Conservation (phyloP, 2,888 invertebrate genomes). For the Drosophila multiciliata region DNA sequence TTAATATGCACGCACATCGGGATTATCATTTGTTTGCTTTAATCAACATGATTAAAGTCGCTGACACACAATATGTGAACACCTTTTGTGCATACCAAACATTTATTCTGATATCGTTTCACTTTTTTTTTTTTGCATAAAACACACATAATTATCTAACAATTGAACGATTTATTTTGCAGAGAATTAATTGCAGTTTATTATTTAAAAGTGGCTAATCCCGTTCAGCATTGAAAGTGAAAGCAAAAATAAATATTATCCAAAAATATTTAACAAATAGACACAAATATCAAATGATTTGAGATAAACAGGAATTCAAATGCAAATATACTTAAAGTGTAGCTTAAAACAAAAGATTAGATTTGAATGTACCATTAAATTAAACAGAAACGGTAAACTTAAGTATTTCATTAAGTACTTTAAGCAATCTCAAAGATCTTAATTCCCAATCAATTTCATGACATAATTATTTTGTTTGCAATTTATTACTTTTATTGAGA, state of each 20-base stretch:
- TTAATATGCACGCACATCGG: conserved; percentile 40
- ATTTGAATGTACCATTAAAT: background rate
- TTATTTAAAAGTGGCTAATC: conserved; percentile 15
- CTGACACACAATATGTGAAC: conserved; percentile 41
- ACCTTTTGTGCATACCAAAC: conserved; percentile 35
- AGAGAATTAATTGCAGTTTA: conserved; percentile 34
- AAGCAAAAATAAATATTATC: background rate
- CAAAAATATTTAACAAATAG: background rate
- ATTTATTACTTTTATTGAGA: background rate
- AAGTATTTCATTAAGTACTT: background rate
- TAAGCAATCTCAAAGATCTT: background rate
- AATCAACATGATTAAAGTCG: conserved; percentile 63
- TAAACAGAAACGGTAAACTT: background rate
- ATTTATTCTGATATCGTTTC: conserved; percentile 30
- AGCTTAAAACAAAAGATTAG: background rate
- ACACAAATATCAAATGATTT: background rate
- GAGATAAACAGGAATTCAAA: background rate
- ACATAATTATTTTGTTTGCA: background rate
- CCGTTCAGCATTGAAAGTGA: background rate
- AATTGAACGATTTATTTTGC: conserved; percentile 45
- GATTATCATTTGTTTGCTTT: conserved; percentile 46
- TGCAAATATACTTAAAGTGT: background rate
- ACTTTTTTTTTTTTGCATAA: conserved; percentile 2
- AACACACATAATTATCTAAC: conserved; percentile 10
- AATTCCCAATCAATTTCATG: background rate